Evolutionary conservation across 2,888 invertebrate species (phyloP).

Genomic region (Plebejus argus): DNA sequence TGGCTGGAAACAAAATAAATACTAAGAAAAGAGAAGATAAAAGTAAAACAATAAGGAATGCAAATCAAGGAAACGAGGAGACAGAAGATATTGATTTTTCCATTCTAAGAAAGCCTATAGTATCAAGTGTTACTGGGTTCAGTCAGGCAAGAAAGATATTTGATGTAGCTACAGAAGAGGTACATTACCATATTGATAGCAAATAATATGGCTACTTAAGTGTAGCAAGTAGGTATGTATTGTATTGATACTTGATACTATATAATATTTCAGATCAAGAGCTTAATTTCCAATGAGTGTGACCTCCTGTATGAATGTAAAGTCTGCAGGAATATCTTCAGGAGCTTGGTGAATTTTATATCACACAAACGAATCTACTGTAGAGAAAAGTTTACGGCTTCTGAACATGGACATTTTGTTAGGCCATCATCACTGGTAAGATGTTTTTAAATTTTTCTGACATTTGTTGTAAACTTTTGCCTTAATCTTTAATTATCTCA

Average conservation of each 20-base stretch:
- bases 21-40: slow-evolving; percentile 70
- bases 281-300: slow-evolving; percentile 90
- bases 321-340: slow-evolving; percentile 91
- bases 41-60: slow-evolving; percentile 58
- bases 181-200: slow-evolving; percentile 60
- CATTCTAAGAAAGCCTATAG: slow-evolving; percentile 83
- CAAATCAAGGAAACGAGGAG: slow-evolving; percentile 61
- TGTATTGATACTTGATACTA: slow-evolving; percentile 34
- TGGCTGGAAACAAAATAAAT: slow-evolving; percentile 73
- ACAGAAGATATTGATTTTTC: slow-evolving; percentile 77
- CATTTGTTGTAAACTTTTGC: background rate
- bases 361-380: slow-evolving; percentile 94
- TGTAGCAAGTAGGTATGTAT: background rate
- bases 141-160: slow-evolving; percentile 86
- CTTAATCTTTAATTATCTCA: slow-evolving; percentile 2
- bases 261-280: slow-evolving; percentile 82
- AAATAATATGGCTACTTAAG: background rate
- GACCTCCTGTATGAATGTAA: slow-evolving; percentile 94
- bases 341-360: slow-evolving; percentile 93
- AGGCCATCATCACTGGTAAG: slow-evolving; percentile 69
- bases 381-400: slow-evolving; percentile 77
- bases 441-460: slow-evolving; percentile 8
- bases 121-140: slow-evolving; percentile 85
- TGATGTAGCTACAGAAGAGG: slow-evolving; percentile 88
- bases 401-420: slow-evolving; percentile 68